Base-by-base conservation (phyloP, 2,888 invertebrate genomes). In the Automeris io region DNA sequence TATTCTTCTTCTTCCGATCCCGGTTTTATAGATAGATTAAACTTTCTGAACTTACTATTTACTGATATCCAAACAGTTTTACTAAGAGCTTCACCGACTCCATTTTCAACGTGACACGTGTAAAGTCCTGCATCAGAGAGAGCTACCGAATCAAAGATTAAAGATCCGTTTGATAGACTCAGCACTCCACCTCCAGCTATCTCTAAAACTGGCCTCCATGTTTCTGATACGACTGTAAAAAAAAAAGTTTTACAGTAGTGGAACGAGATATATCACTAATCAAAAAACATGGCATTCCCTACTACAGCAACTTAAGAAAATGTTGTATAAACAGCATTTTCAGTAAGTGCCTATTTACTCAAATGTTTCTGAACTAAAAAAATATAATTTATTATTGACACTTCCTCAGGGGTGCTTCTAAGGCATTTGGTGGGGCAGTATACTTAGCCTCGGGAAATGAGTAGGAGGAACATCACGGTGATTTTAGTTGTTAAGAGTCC, bases 51-150 rank as follows among this genome's bases (percentile, higher is more conserved):
- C 86, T 79, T 60, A 87, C 87, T 85, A 36, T 87, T 87, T 5
- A 87, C 87, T 40, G 85, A 80, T 26, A 87, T 87, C 78, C 80
- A 83, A 11, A 87, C 76, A 43, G 83, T 86, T 45, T 83, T 87
- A 47, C 85, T 87, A 0, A 87, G 61, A 0, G 87, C 80, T 41
- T 85, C 86, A 0, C 87, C 87, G 0, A 87, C 87, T 0, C 87
- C 87, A n/a, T 87, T 87, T 40, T 87, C 87, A 0, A 87, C 86
- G 18, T 86, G 85, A 6, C 87, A 87, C 0, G 86, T 86, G 25
- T 87, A 87, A 0, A 81, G 53, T 1, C 87, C 87, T 18, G 83
- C 87, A 35, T 87, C 87, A 0, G 80, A 78, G 0, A 86, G 44
- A 0, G 87, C 81, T 2, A 87, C 86, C 0, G 81, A 72, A 43